Base-by-base conservation (phyloP, 2,888 invertebrate species). In the Tenodera sinensis region DNA sequence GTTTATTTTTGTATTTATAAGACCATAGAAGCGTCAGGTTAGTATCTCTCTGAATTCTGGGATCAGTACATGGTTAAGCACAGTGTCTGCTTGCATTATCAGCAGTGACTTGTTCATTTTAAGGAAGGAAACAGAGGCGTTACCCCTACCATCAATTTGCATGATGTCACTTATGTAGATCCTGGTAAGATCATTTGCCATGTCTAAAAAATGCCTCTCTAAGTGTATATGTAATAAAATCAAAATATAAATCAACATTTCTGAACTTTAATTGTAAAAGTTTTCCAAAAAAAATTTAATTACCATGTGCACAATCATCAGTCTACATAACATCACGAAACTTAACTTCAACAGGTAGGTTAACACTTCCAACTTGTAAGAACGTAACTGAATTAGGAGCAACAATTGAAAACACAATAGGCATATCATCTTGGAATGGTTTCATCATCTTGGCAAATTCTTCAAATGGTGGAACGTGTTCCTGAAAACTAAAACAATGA, bases 391-490 rank as follows among this genome's bases (percentile, higher is more conserved):
- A 93, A 27, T 93, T 93, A 0, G 91, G 91, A n/a, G 93, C 93
- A 3, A 94, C 94, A 6, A 94, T 90, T 0, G 94, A 95, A 87
- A 94, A 94, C 2, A 94, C 92, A 27, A 93, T 93, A 0, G 93
- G 91, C 4, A 94, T 93, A 8, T 92, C 91, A 88, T 94, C 94
- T 1, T 90, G 34, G 34, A 88, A 88, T 15, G 34, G 81, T 85
- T n/a, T 30, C 83, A 87, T 25, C 28, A 87, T 15, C 34, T n/a
- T 27, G 30, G n/a, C 9, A 12, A 87, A 6, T n/a, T 87, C 87
- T 82, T 34, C 27, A 42, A 42, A 82, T 34, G 81, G 27, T 82
- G 87, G 82, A 14, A 82, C 83, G n/a, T 34, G 42, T 14, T 87
- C 87, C 30, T 87, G n/a, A 42, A 9, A 83, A n/a, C 87, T 87